phyloP scores from a whole-genome alignment of 2,888 invertebrate genomes.

The Drosophila parthenogenetica region DNA sequence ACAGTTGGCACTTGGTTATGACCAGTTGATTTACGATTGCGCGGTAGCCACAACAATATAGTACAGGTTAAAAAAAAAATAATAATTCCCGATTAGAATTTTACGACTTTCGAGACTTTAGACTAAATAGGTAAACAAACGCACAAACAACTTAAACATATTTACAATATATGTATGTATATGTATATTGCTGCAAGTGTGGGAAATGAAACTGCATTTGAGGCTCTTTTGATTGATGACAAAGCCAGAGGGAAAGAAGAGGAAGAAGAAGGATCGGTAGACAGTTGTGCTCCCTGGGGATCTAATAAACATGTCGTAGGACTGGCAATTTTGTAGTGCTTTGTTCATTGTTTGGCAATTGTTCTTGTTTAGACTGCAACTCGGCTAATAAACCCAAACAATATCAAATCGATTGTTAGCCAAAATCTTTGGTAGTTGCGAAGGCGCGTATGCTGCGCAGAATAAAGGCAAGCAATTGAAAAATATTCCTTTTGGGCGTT shows the following conservation, averaged over 20 bases:
- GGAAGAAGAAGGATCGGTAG: background rate
- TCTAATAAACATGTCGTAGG: conserved; percentile 73
- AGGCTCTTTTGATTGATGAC: conserved; percentile 55
- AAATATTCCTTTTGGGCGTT: background rate
- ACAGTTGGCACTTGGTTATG: conserved; percentile 55
- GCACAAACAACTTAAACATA: background rate
- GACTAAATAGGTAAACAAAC: conserved; percentile 16
- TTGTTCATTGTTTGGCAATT: conserved; percentile 41
- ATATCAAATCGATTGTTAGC: conserved; percentile 52
- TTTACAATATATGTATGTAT: conserved; percentile 6
- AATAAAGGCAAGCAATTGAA: background rate
- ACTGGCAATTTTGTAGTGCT: conserved; percentile 18
- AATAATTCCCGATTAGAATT: conserved; percentile 29
- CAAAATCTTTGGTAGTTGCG: background rate
- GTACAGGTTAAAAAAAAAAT: conserved; percentile 12
- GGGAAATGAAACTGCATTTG: conserved; percentile 55
- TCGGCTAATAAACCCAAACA: conserved; percentile 61
- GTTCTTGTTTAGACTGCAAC: conserved; percentile 57
- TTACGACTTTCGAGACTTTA: conserved; percentile 34
- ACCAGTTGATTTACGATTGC: conserved; percentile 63
- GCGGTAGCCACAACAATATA: conserved; percentile 39
- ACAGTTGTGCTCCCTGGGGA: conserved; percentile 61
- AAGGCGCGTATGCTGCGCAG: conserved; percentile 27
- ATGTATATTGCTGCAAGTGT: conserved; percentile 31
- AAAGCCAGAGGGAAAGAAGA: conserved; percentile 4